Conservation (phyloP, 2,113 vertebrate species). For the Carassius gibelio region DNA sequence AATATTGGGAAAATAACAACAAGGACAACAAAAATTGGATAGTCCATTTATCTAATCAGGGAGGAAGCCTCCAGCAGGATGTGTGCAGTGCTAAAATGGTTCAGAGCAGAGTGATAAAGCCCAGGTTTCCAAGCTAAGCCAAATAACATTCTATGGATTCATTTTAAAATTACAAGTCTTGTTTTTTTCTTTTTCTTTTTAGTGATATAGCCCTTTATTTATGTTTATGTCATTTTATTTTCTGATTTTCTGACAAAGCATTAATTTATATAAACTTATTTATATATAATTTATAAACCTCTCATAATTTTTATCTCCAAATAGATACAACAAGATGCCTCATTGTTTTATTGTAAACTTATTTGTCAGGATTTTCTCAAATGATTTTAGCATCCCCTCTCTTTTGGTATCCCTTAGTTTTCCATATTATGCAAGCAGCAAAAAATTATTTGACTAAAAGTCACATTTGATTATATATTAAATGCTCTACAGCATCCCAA, state of each 20-base stretch:
- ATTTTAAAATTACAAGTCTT: neutral
- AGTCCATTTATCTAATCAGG: neutral
- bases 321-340: neutral
- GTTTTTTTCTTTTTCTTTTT: neutral
- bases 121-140: neutral
- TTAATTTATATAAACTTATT: neutral
- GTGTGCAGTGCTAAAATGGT: neutral
- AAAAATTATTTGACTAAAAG: neutral
- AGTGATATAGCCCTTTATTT: neutral
- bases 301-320: neutral
- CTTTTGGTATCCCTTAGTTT: neutral
- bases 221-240: neutral
- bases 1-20: conserved; percentile 12
- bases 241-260: neutral
- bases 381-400: neutral
- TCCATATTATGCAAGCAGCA: neutral
- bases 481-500: neutral
- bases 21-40: neutral
- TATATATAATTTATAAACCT: neutral
- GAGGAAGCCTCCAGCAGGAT: conserved; percentile 1
- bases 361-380: neutral
- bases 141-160: neutral
- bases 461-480: neutral
- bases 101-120: neutral
- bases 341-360: neutral